phyloP scores from a whole-genome alignment of 2,888 invertebrate species.

The Stenurella melanura region DNA sequence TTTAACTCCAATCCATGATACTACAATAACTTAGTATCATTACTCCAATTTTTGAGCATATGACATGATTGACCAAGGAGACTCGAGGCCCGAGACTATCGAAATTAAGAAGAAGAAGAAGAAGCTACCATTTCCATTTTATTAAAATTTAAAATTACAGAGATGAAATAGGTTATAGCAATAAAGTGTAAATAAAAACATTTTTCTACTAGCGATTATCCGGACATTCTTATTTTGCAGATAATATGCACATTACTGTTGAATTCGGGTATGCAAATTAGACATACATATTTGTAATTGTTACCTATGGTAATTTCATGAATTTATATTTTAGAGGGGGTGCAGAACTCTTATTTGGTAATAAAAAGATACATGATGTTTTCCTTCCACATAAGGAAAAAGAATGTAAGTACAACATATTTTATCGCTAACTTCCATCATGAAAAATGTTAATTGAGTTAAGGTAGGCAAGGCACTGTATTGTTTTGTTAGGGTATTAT shows the following conservation, averaged over 20 bases:
- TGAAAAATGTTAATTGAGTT: no score
- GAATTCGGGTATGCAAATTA: conserved; percentile 65
- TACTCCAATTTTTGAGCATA: no score
- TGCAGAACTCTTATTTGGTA: conserved; percentile 92
- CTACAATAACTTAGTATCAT: no score
- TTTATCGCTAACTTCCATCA: no score
- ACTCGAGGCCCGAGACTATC: no score
- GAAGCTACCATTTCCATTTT: no score
- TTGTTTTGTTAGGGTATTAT: no score
- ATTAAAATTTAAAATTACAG: no score
- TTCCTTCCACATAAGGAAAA: conserved; percentile 77
- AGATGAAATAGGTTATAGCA: not conserved
- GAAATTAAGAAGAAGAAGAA: no score
- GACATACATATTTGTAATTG: conserved; percentile 20
- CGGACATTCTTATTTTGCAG: not conserved
- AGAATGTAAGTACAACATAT: conserved; percentile 75
- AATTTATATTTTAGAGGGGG: conserved; percentile 84
- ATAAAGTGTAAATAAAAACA: not conserved
- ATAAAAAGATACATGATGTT: conserved; percentile 83
- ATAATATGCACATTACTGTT: conserved; percentile 43
- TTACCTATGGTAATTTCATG: not conserved
- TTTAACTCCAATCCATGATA: no score
- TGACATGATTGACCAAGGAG: no score
- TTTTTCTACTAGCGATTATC: not conserved
- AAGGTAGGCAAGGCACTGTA: no score